Percentiles rank a stretch among this genome's conserved stretches.
phyloP scores from a whole-genome alignment of 2,888 invertebrate species.

The Synergus itoensis region DNA sequence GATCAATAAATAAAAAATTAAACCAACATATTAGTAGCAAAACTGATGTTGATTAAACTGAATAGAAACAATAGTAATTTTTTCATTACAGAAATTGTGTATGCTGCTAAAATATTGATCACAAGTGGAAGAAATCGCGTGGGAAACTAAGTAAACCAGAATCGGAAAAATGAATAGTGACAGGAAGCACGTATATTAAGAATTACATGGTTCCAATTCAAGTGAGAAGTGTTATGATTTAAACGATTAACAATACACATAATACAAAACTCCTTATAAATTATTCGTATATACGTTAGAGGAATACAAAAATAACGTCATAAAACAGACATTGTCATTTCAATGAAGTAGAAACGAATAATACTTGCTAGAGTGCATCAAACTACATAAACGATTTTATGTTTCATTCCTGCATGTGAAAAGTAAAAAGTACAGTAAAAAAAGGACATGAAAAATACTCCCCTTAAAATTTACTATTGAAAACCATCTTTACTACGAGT shows the following conservation, averaged over 20 bases:
- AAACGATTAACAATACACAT: no score
- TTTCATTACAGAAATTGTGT: constrained; percentile 9
- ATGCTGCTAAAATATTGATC: no score
- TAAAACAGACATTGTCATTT: neutral
- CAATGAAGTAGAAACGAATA: neutral
- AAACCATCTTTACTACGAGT: neutral
- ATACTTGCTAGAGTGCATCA: neutral
- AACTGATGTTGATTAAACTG: neutral
- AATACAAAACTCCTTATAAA: neutral
- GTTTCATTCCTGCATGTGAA: neutral
- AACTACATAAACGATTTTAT: neutral
- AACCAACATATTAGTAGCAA: neutral
- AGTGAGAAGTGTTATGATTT: constrained; percentile 24
- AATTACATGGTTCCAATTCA: neutral
- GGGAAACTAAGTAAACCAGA: constrained; percentile 28
- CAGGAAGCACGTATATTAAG: constrained; percentile 1
- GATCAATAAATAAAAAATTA: neutral
- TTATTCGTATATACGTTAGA: neutral
- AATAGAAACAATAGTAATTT: neutral
- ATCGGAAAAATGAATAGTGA: constrained; percentile 21
- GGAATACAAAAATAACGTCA: neutral
- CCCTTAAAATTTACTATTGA: neutral
- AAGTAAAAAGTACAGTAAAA: neutral
- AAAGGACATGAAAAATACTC: neutral
- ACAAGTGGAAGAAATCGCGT: constrained; percentile 19